Conservation (phyloP, 2,113 vertebrate genomes). For the Microcebus lehilahytsara region DNA sequence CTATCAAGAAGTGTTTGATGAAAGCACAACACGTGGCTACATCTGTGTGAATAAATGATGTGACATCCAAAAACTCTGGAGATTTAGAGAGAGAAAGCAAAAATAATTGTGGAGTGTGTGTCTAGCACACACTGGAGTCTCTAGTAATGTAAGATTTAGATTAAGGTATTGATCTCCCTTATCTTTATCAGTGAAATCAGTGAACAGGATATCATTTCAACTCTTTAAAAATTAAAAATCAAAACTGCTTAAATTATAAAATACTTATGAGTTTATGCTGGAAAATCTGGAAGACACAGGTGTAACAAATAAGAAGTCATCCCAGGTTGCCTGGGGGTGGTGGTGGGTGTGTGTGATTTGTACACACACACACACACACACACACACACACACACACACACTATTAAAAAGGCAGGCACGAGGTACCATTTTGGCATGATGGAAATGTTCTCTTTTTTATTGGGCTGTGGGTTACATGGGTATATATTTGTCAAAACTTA, state of each 20-base stretch:
- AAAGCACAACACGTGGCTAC: background rate
- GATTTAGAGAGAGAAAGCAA: background rate
- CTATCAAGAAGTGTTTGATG: background rate
- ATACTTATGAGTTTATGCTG: background rate
- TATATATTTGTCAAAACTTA: background rate
- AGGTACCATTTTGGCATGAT: background rate
- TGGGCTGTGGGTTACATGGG: background rate
- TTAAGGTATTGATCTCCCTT: background rate
- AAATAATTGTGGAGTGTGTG: background rate
- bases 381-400: background rate
- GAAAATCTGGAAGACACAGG: background rate
- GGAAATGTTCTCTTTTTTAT: background rate
- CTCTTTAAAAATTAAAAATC: background rate
- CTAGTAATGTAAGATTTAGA: background rate
- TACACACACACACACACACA: background rate
- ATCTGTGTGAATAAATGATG: background rate
- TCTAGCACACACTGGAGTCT: background rate
- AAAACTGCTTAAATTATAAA: background rate
- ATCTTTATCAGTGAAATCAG: background rate
- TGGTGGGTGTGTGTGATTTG: background rate
- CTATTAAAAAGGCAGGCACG: background rate
- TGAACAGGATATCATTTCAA: background rate
- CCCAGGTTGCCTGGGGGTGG: background rate
- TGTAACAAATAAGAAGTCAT: constrained; percentile 4
- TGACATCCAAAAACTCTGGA: background rate